Conservation (phyloP, 2,888 invertebrate species). For the Horisme vitalbata region DNA sequence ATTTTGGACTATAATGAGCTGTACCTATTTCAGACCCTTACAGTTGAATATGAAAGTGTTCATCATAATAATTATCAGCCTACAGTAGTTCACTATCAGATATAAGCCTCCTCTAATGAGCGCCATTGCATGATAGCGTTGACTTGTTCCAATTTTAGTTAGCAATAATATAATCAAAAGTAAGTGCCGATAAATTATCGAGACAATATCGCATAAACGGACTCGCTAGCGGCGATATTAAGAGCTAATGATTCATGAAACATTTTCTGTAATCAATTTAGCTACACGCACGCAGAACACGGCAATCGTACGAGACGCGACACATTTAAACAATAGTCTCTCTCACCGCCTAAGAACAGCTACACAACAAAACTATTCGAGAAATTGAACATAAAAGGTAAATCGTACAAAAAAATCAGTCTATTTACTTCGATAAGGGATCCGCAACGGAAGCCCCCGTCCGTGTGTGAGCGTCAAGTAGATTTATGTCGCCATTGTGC, state of each 20-base stretch:
- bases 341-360: constrained; percentile 1
- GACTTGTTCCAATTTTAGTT: no score
- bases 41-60: no score
- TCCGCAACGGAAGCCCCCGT: constrained; percentile 25
- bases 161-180: no score
- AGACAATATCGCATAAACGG: no score
- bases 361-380: constrained; percentile 2
- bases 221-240: no score
- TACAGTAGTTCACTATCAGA: no score
- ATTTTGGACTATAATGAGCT: no score
- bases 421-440: constrained; percentile 31
- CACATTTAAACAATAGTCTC: constrained; percentile 9
- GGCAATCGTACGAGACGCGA: constrained; percentile 11
- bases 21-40: no score
- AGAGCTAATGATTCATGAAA: not conserved
- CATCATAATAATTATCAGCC: no score
- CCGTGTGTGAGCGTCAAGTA: constrained; percentile 31
- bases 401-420: constrained; percentile 23
- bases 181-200: no score
- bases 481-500: constrained; percentile 37
- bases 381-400: constrained; percentile 15
- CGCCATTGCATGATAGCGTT: no score
- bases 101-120: no score
- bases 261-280: not conserved
- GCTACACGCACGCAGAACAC: constrained; percentile 5